Evolutionary conservation across 2,797 vertebrate genomes (phyloP).

Genomic region (Aldrovandia affinis): DNA sequence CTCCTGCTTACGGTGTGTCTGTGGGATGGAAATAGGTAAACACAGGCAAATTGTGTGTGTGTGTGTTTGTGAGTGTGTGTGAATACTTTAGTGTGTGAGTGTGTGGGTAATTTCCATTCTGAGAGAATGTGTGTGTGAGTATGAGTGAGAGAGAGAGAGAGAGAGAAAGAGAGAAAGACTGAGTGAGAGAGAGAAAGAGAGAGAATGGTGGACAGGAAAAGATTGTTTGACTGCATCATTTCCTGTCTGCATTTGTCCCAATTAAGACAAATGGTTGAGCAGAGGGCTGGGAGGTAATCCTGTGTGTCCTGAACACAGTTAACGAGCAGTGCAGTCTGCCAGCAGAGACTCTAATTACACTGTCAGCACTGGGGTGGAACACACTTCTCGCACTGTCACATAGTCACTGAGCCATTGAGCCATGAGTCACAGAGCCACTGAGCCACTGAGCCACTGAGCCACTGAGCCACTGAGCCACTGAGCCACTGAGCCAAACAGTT

Average conservation of each 20-base stretch:
- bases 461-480: background rate
- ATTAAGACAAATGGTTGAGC: constrained; percentile 18
- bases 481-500: background rate
- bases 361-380: constrained; percentile 1
- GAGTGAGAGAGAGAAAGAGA: background rate
- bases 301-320: constrained; percentile 6
- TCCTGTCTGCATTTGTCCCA: constrained; percentile 21
- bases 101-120: background rate
- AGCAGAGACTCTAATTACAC: constrained; percentile 30
- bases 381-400: background rate
- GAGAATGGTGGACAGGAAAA: background rate
- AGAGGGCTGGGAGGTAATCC: background rate
- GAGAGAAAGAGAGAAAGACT: background rate
- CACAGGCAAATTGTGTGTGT: background rate
- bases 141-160: background rate
- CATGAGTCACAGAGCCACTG: too few relatives aligned
- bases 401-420: constrained; percentile 12
- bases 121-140: background rate
- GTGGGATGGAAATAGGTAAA: too few relatives aligned
- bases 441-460: background rate
- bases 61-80: background rate
- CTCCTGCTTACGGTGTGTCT: constrained; percentile 12
- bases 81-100: background rate
- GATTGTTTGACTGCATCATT: constrained; percentile 10
- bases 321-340: constrained; percentile 25